These are phyloP conservation scores for Gasterosteus aculeatus DNA, from an alignment of 2,113 vertebrate species.

Conservation along the genomic window DNA sequence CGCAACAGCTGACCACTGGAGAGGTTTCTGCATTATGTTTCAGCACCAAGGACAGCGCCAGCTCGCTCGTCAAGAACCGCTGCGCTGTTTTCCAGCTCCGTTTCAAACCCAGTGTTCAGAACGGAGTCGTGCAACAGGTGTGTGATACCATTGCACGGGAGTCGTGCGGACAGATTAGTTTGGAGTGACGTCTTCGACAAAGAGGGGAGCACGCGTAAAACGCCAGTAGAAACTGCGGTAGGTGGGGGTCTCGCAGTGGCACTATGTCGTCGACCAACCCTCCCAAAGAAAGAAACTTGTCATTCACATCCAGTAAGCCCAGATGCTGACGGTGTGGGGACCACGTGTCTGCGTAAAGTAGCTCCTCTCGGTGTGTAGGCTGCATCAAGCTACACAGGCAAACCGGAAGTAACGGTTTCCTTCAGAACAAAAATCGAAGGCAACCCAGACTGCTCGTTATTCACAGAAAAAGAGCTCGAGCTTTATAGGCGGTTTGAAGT, in stretches of 20 bases:
- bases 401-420: slow-evolving; percentile 11
- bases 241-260: slow-evolving; percentile 12
- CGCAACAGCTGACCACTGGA: background rate
- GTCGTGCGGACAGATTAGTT: background rate
- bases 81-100: slow-evolving; percentile 33
- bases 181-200: background rate
- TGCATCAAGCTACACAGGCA: slow-evolving; percentile 34
- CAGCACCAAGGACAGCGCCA: slow-evolving; percentile 59
- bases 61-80: slow-evolving; percentile 12
- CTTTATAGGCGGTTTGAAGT: background rate
- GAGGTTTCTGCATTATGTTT: background rate
- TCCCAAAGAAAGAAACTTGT: slow-evolving; percentile 10
- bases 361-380: slow-evolving; percentile 48
- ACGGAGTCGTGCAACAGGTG: slow-evolving; percentile 57
- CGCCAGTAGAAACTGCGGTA: background rate
- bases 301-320: slow-evolving; percentile 22
- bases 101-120: background rate
- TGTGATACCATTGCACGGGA: background rate
- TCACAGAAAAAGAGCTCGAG: background rate
- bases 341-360: slow-evolving; percentile 86
- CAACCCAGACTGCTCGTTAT: background rate
- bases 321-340: slow-evolving; percentile 75
- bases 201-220: background rate
- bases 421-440: slow-evolving; percentile 51
- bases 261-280: background rate